Evolutionary conservation across 2,888 invertebrate species (phyloP).

Genomic region (Romanomermis culicivorax): DNA sequence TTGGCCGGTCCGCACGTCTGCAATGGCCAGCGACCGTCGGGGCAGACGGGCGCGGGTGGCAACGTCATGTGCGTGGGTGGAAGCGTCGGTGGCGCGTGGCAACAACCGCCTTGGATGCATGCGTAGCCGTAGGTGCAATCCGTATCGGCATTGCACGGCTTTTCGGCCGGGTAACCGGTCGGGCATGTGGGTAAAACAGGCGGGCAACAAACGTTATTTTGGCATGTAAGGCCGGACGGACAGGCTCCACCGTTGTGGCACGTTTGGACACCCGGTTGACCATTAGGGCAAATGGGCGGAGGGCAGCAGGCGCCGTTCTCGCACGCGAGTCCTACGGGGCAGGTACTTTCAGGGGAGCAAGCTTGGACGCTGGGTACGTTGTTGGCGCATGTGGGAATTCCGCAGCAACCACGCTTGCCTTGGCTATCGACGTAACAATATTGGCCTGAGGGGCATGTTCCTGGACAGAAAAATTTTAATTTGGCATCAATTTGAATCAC

Average conservation of each 20-base stretch:
- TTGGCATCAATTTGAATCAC: no score
- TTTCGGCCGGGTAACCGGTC: constrained; percentile 13
- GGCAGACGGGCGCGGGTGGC: not conserved
- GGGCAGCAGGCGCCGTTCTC: constrained; percentile 13
- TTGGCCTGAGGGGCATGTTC: constrained; percentile 2
- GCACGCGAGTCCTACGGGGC: constrained; percentile 1
- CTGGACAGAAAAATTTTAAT: no score
- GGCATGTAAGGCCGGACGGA: not conserved
- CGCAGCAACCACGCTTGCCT: constrained; percentile 5
- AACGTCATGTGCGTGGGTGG: no score
- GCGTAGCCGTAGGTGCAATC: not conserved
- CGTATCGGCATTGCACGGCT: not conserved
- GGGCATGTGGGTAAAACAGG: constrained; percentile 17
- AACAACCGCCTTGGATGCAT: not conserved
- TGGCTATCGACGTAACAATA: constrained; percentile 8
- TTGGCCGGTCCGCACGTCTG: not conserved
- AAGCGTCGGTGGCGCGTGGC: not conserved
- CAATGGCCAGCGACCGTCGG: not conserved
- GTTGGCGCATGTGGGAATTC: not conserved
- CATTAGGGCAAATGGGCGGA: constrained; percentile 24
- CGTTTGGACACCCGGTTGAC: constrained; percentile 18
- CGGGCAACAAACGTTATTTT: constrained; percentile 2
- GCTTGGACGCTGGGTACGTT: not conserved
- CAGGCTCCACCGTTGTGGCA: constrained; percentile 17
- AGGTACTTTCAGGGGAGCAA: not conserved